These are phyloP conservation scores for Sympetrum striolatum DNA, from an alignment of 2,888 invertebrate genomes.

Conservation along the genomic window DNA sequence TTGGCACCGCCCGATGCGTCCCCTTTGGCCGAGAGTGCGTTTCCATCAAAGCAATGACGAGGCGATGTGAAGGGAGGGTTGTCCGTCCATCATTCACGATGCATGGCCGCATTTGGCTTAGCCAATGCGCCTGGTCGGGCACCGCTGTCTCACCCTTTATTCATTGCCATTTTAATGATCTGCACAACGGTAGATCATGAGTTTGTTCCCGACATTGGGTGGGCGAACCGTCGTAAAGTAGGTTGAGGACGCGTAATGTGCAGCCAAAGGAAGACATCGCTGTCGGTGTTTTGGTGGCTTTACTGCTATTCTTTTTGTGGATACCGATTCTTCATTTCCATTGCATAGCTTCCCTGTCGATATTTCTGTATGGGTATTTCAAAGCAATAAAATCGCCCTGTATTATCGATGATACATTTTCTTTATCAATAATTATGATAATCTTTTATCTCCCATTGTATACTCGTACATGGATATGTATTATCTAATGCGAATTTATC, in stretches of 20 bases:
- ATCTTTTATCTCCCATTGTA: no score
- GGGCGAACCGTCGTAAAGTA: background rate
- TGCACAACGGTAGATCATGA: background rate
- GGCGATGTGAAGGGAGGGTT: background rate
- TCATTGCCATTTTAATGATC: background rate
- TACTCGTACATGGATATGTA: no score
- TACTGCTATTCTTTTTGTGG: no score
- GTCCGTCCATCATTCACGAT: background rate
- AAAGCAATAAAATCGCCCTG: no score
- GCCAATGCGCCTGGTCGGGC: background rate
- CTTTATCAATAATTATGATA: no score
- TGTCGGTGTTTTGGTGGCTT: no score
- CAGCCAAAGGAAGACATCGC: background rate
- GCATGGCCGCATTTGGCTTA: background rate
- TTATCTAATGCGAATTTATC: no score
- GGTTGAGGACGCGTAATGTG: background rate
- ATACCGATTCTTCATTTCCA: no score
- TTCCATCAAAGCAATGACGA: background rate
- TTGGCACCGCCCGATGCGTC: background rate
- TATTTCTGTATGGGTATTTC: no score
- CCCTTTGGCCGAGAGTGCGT: background rate
- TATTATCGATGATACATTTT: no score
- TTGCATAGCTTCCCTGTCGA: no score
- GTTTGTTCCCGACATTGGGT: background rate
- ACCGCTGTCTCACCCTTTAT: background rate